phyloP scores from a whole-genome alignment of 2,113 vertebrate genomes.

The Notothenia coriiceps region DNA sequence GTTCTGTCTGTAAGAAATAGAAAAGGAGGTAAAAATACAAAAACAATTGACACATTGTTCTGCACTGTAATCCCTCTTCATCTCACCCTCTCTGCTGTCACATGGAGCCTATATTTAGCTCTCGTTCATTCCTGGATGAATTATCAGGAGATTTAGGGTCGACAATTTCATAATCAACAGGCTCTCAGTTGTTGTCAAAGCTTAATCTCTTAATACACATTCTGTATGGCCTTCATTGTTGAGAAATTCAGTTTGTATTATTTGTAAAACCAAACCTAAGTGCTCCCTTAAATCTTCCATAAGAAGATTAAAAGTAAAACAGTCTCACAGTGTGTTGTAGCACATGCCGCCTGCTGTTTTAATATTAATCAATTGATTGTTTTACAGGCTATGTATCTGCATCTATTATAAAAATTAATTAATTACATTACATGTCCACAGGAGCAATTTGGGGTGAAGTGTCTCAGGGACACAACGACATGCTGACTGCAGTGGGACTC shows the following conservation, averaged over 20 bases:
- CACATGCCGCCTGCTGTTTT: not conserved
- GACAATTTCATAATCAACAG: slow-evolving; percentile 29
- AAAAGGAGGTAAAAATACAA: slow-evolving; percentile 7
- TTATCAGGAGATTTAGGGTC: slow-evolving; percentile 45
- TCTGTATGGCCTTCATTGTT: not conserved
- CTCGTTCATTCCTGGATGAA: slow-evolving; percentile 40
- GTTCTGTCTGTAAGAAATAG: slow-evolving; percentile 30
- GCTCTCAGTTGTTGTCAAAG: not conserved
- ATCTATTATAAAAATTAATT: too few relatives aligned
- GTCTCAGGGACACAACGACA: too few relatives aligned
- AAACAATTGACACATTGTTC: slow-evolving; percentile 40
- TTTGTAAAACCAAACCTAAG: not conserved
- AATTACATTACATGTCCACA: too few relatives aligned
- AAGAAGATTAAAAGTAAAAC: too few relatives aligned
- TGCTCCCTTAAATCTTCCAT: not conserved
- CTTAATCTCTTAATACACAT: not conserved
- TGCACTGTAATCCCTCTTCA: slow-evolving; percentile 50
- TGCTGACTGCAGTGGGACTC: too few relatives aligned
- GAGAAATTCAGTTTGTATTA: not conserved
- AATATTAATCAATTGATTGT: not conserved
- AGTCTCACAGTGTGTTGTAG: too few relatives aligned
- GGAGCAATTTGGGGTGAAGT: too few relatives aligned
- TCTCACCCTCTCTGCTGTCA: slow-evolving; percentile 22
- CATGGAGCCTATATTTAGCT: slow-evolving; percentile 55
- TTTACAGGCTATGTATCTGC: not conserved